Evolutionary conservation across 2,888 invertebrate genomes (phyloP).

Genomic region (Smittia aterrima): DNA sequence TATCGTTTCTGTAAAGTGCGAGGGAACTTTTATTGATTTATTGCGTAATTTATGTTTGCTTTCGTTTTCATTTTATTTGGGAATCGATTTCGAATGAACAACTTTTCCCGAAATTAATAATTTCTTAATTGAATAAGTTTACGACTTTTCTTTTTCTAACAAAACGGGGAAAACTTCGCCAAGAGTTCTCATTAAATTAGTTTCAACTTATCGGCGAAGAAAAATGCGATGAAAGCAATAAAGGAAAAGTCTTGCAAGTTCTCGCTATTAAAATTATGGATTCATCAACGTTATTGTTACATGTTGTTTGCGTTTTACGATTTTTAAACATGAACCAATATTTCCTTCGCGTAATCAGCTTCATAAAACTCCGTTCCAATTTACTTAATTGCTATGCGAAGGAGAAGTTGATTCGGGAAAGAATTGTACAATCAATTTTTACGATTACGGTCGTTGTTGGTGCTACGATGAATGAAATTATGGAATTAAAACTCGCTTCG

Average conservation of each 20-base stretch:
- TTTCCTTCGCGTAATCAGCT: neutral
- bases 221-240: neutral
- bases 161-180: neutral
- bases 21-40: conserved; percentile 12
- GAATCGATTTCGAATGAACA: neutral
- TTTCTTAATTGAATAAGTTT: neutral
- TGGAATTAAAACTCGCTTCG: neutral
- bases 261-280: conserved; percentile 5
- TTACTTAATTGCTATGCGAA: conserved; percentile 34
- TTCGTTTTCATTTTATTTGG: neutral
- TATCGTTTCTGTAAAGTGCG: neutral
- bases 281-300: neutral
- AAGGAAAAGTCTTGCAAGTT: neutral
- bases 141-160: neutral
- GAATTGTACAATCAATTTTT: conserved; percentile 14
- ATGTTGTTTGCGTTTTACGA: conserved; percentile 1
- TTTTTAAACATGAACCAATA: neutral
- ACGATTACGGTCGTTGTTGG: neutral
- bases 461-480: neutral
- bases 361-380: conserved; percentile 16
- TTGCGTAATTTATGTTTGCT: conserved; percentile 6
- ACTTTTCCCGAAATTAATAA: neutral
- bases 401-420: neutral
- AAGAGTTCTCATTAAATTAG: neutral
- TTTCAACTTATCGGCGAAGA: neutral